Conservation (phyloP, 2,888 invertebrate species). For the Conomelus anceps region DNA sequence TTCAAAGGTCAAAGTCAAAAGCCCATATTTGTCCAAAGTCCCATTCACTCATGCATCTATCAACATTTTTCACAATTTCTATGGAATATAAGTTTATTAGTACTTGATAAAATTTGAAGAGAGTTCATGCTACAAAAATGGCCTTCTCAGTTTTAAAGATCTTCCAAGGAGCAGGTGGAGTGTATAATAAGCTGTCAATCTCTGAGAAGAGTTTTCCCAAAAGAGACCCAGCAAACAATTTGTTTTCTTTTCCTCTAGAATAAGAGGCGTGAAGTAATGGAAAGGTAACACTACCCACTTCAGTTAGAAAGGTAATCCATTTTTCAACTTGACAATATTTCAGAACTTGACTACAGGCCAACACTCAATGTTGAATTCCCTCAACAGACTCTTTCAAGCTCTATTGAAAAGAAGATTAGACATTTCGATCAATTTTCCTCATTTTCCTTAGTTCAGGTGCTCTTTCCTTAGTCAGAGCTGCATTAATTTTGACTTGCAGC, state of each 20-base stretch:
- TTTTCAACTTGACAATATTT: neutral
- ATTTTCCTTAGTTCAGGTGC: no score
- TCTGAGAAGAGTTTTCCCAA: neutral
- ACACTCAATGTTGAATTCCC: neutral
- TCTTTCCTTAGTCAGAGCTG: no score
- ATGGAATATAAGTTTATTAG: no score
- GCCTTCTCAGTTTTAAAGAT: neutral
- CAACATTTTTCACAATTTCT: neutral
- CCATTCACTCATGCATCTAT: no score
- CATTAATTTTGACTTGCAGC: no score
- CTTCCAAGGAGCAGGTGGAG: neutral
- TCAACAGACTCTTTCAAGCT: neutral
- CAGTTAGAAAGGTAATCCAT: neutral
- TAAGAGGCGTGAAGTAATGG: neutral
- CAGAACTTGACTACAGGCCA: neutral
- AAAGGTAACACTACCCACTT: neutral
- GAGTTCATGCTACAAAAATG: no score
- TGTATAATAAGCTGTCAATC: neutral
- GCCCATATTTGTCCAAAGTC: no score
- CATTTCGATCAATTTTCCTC: no score
- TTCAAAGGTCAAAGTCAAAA: no score
- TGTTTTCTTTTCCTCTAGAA: neutral
- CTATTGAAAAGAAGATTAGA: neutral
- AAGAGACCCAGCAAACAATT: neutral
- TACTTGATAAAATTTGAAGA: no score